Evolutionary conservation across 2,797 vertebrate species (phyloP), one percentile per base, ranked within the genome.

Genomic region (Philypnodon macrostomus): DNA sequence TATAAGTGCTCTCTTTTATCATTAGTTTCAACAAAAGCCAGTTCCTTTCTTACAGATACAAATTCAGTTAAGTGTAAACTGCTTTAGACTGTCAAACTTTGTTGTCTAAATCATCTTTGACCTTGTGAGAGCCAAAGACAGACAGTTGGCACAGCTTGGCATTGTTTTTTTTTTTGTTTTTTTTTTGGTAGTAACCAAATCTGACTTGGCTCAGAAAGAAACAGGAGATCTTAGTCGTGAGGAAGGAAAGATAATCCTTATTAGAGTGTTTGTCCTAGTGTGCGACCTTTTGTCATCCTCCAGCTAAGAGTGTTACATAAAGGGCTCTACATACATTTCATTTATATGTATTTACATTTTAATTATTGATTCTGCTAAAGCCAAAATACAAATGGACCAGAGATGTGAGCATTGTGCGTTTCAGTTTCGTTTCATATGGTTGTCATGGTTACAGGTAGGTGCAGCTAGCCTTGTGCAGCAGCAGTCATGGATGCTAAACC

Each of bases 121-220:
- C 72, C 66, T 80, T 70, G 54, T 37, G 40, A 1, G 19, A 52
- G 49, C 47, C 49, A 52, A 59, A 57, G 12, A 2, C 30, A 60
- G 58, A 69, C 70, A 67, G 36, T 54, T 74, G 79, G 80, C 75
- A 70, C 50, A 2, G 33, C 34, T 19, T 34, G 54, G 66, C 59
- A 46, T 14, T 1, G 4, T 23, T 49, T 42, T 41, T 48, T 52
- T 75, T 79, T 73, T 14, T 1, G 4, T 23, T 49, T 42, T 41
- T 48, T 52, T 75, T 79, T 73, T 65, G 67, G 66, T 56, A 60
- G 76, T 54, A 84, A 81, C 67, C 53, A 36, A 49, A 79, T 76
- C 73, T 68, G 55, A 67, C 37, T 58, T 53, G 38, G 56, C 57
- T 54, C 65, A 45, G 14, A 4, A 52, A 53, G 77, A 73, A 81